A percentile compares a stretch with the other conserved stretches of the same genome.
These are phyloP conservation scores for Sebastolobus alascanus DNA, from an alignment of 2,797 vertebrate species.

Conservation along the genomic window DNA sequence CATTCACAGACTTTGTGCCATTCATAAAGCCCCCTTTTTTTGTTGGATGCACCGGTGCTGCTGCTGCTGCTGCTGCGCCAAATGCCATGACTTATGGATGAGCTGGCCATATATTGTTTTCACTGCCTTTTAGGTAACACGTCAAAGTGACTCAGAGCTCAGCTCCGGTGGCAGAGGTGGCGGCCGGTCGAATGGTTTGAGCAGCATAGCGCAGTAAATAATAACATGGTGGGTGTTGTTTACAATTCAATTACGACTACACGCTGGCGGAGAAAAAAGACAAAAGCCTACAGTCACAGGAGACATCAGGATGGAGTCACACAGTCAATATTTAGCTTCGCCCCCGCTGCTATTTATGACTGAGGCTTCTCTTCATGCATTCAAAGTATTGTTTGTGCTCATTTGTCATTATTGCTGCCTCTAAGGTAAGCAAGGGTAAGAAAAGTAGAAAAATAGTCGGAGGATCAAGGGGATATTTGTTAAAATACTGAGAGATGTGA, in stretches of 20 bases:
- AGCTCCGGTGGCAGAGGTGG: constrained; percentile 56
- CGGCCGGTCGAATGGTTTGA: constrained; percentile 55
- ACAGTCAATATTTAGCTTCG: constrained; percentile 75
- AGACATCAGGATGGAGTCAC: constrained; percentile 64
- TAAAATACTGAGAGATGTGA: not conserved
- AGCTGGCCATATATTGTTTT: constrained; percentile 89
- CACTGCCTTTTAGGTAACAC: constrained; percentile 89
- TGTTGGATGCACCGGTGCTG: constrained; percentile 72
- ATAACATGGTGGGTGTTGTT: constrained; percentile 82
- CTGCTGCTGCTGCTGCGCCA: constrained; percentile 80
- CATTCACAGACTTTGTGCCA: constrained; percentile 91
- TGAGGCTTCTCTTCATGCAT: constrained; percentile 55
- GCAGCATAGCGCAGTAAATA: constrained; percentile 83
- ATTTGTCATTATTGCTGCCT: constrained; percentile 34
- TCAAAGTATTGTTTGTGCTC: constrained; percentile 56
- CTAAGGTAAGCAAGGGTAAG: not conserved
- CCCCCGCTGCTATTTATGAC: constrained; percentile 61
- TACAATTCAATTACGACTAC: constrained; percentile 81
- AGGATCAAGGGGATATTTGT: not conserved
- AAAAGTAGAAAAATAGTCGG: not conserved
- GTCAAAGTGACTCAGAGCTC: constrained; percentile 87
- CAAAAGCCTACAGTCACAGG: constrained; percentile 66
- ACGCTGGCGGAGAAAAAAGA: constrained; percentile 61
- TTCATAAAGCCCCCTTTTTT: constrained; percentile 85
- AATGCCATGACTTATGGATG: constrained; percentile 97